A percentile compares a stretch with the other conserved stretches of the same genome.
Conservation (phyloP, 2,888 invertebrate species). For the Lochmaea capreae region DNA sequence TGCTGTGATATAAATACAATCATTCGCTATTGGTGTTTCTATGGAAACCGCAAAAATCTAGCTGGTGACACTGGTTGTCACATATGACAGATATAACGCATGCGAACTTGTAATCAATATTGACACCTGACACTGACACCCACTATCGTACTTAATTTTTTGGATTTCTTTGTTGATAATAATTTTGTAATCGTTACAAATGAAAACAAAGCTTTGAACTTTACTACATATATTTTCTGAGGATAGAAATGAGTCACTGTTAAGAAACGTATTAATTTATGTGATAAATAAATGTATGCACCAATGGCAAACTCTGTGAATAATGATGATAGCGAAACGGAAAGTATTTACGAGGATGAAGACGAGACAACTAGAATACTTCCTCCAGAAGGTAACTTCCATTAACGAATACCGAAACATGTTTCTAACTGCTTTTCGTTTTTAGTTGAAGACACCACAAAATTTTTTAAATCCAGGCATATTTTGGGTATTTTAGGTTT, state of each 20-base stretch:
- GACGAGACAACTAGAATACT: slow-evolving; percentile 64
- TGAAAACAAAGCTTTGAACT: slow-evolving; percentile 23
- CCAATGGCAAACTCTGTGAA: slow-evolving; percentile 46
- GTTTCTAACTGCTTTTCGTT: slow-evolving; percentile 33
- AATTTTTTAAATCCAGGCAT: slow-evolving; percentile 79
- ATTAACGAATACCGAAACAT: slow-evolving; percentile 5
- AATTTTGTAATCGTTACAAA: slow-evolving; percentile 15
- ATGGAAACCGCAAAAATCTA: not conserved
- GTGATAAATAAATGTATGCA: slow-evolving; percentile 45
- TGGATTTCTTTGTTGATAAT: slow-evolving; percentile 24
- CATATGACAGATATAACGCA: not conserved
- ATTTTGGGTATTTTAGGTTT: slow-evolving; percentile 87
- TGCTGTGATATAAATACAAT: not conserved
- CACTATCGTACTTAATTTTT: slow-evolving; percentile 15
- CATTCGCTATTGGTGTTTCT: slow-evolving; percentile 8
- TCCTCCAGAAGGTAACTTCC: slow-evolving; percentile 61
- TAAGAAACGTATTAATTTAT: not conserved
- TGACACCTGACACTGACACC: slow-evolving; percentile 23
- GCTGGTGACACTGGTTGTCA: not conserved
- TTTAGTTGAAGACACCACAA: slow-evolving; percentile 72
- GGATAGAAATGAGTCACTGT: slow-evolving; percentile 1
- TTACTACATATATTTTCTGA: slow-evolving; percentile 1
- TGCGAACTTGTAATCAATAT: not conserved
- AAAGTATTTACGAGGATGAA: slow-evolving; percentile 58
- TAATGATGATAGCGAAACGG: slow-evolving; percentile 28